A percentile compares a stretch with the other conserved stretches of the same genome.
phyloP scores from a whole-genome alignment of 2,797 vertebrate genomes.

The Florisuga fusca region DNA sequence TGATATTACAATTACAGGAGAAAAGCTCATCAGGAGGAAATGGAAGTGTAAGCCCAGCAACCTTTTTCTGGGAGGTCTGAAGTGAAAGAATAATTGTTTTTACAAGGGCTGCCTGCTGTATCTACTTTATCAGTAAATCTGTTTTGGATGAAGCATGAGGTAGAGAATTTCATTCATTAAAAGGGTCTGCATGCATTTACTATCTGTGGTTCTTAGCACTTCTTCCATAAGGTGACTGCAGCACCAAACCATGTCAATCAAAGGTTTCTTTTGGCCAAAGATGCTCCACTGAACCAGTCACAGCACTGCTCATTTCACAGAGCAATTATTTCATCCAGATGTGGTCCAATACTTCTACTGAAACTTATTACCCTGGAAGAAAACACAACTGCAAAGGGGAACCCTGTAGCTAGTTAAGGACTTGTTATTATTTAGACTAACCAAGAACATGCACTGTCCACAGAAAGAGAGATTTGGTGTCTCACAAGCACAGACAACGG shows the following conservation, averaged over 20 bases:
- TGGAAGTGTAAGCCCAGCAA: neutral
- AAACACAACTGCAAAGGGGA: neutral
- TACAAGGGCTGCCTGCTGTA: neutral
- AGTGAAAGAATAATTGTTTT: neutral
- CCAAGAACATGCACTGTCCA: neutral
- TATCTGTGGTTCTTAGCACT: neutral
- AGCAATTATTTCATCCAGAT: neutral
- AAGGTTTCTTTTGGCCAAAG: neutral
- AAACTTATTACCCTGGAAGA: neutral
- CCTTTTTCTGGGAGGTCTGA: neutral
- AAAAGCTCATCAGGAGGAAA: constrained; percentile 22
- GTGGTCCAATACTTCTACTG: neutral
- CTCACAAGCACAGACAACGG: neutral
- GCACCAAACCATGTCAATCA: neutral
- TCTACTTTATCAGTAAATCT: neutral
- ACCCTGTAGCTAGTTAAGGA: neutral
- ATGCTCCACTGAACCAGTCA: neutral
- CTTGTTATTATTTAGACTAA: neutral
- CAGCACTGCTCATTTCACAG: neutral
- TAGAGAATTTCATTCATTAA: neutral
- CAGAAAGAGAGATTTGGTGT: neutral
- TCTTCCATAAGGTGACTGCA: neutral
- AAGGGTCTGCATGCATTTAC: neutral
- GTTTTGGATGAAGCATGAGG: neutral
- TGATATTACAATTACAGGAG: neutral